Evolutionary conservation across 1,140 invertebrate genomes (phyloP).

Genomic region (Diprion similis): DNA sequence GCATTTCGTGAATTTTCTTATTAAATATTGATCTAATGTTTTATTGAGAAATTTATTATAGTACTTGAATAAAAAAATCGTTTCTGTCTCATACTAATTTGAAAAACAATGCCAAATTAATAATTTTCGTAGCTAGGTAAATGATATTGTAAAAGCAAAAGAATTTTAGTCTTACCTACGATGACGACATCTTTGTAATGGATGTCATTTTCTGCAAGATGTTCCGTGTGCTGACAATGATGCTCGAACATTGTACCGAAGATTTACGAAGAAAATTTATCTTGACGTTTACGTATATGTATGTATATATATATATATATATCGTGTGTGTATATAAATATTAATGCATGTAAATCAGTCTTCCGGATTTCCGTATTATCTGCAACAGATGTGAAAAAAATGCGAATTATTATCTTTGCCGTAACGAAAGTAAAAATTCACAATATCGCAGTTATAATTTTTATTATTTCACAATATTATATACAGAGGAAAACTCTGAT

Average conservation of each 20-base stretch:
- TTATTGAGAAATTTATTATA: too few relatives aligned
- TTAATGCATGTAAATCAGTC: not conserved
- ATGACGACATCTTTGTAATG: slow-evolving; percentile 70
- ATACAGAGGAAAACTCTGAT: too few relatives aligned
- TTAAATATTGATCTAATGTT: too few relatives aligned
- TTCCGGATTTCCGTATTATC: not conserved
- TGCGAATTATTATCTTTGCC: too few relatives aligned
- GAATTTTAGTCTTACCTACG: slow-evolving; percentile 60
- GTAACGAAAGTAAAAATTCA: too few relatives aligned
- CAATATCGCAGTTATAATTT: too few relatives aligned
- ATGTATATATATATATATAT: slow-evolving; percentile 3
- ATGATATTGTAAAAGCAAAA: not conserved
- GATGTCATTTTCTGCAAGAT: not conserved
- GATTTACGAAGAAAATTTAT: not conserved
- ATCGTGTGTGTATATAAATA: not conserved
- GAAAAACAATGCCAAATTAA: not conserved
- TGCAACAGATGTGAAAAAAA: not conserved
- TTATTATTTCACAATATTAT: too few relatives aligned
- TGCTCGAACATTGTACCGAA: not conserved
- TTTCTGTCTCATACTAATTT: too few relatives aligned
- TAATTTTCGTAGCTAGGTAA: not conserved
- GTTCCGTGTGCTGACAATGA: not conserved
- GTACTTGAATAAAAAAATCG: too few relatives aligned
- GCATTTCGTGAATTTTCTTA: too few relatives aligned
- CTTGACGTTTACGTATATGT: too few relatives aligned